These are phyloP conservation scores for Cybosia mesomella DNA, from an alignment of 2,888 invertebrate species.

Conservation along the genomic window DNA sequence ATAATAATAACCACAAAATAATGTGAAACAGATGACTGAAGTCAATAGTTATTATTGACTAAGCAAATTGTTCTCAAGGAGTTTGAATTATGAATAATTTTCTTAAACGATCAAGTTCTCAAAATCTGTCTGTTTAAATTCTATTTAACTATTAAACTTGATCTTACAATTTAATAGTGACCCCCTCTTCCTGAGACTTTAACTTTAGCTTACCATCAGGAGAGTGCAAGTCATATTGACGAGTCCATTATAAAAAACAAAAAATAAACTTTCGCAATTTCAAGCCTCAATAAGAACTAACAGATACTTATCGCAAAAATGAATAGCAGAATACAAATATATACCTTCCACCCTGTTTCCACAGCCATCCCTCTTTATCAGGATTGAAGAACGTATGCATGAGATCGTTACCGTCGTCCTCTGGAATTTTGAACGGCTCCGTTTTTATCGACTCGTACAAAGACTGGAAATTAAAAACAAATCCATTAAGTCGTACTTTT, in stretches of 20 bases:
- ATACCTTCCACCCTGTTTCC: constrained; percentile 96
- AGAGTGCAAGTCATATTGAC: too few species aligned
- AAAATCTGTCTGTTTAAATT: not conserved
- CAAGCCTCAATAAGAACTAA: not conserved
- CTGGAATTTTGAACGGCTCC: constrained; percentile 99
- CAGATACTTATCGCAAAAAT: not conserved
- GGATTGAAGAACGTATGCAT: constrained; percentile 99
- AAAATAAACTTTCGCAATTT: too few species aligned
- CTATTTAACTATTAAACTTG: not conserved
- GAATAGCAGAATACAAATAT: not conserved
- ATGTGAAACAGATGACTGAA: too few species aligned
- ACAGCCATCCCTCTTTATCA: constrained; percentile 99
- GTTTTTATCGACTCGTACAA: constrained; percentile 99
- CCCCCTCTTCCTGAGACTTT: too few species aligned
- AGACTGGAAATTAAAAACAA: constrained; percentile 88
- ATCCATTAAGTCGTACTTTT: constrained; percentile 1
- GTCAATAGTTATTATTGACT: too few species aligned
- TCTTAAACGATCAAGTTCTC: too few species aligned
- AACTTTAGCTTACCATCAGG: too few species aligned
- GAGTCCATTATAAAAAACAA: too few species aligned
- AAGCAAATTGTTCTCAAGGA: too few species aligned
- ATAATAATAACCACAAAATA: too few species aligned
- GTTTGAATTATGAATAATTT: too few species aligned
- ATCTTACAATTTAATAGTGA: too few species aligned
- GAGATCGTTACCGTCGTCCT: constrained; percentile 99